phyloP scores from a whole-genome alignment of 2,797 vertebrate genomes.

The Betta splendens region DNA sequence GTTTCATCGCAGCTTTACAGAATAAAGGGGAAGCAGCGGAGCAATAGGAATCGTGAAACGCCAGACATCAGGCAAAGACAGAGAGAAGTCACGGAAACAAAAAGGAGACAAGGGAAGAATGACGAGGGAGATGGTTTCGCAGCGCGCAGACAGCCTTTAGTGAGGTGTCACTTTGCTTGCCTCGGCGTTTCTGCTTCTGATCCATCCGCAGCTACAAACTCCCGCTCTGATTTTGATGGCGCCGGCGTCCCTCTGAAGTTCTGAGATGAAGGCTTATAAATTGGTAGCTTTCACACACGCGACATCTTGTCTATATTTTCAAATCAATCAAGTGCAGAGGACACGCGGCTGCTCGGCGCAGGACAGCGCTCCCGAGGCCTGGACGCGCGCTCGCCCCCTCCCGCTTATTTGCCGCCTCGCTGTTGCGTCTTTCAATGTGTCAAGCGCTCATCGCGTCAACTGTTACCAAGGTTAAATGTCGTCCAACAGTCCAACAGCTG shows the following conservation, averaged over 20 bases:
- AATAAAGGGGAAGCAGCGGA: conserved; percentile 41
- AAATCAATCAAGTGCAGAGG: conserved; percentile 83
- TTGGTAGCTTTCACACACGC: conserved; percentile 80
- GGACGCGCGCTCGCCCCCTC: conserved; percentile 24
- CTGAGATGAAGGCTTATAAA: conserved; percentile 80
- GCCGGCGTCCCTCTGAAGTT: conserved; percentile 67
- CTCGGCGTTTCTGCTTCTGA: conserved; percentile 67
- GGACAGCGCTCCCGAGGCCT: conserved; percentile 36
- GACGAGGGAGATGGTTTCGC: conserved; percentile 47
- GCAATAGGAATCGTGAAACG: conserved; percentile 31
- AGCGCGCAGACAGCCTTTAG: conserved; percentile 64
- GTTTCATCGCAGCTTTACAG: conserved; percentile 43
- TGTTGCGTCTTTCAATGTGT: conserved; percentile 71
- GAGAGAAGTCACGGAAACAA: conserved; percentile 35
- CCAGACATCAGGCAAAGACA: conserved; percentile 37
- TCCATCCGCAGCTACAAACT: conserved; percentile 66
- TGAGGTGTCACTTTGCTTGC: conserved; percentile 66
- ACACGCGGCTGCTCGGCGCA: conserved; percentile 65
- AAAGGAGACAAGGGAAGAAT: conserved; percentile 34
- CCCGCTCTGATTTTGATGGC: conserved; percentile 70
- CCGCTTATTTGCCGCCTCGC: conserved; percentile 57
- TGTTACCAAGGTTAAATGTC: conserved; percentile 80
- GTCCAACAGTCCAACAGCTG: conserved; percentile 71
- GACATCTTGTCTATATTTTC: conserved; percentile 82
- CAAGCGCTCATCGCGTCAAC: conserved; percentile 71